Evolutionary conservation across 2,797 vertebrate genomes (phyloP), one percentile per base, ranked within the genome.

Genomic region (Anolis apletophallus): DNA sequence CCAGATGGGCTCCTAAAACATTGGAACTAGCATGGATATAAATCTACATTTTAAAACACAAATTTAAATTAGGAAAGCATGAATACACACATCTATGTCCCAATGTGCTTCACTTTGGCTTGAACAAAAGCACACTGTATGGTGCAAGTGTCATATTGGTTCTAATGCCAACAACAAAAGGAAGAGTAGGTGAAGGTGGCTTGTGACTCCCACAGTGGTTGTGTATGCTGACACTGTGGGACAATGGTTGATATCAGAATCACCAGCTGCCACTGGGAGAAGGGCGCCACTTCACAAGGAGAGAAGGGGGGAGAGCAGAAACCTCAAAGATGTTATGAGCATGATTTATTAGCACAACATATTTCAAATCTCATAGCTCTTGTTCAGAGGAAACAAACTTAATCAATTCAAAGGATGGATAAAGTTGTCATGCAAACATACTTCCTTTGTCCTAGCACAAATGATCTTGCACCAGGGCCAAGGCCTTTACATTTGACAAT

Each of bases 291-390:
- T 73, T 13, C 72, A 46, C 40, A 73, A 73, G 12, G 11, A 73
- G 72, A 23, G 72, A 26, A 26, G 21, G 36, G 11, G 72, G 32
- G 36, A 21, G 72, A 3, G 23, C 40, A 11, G 40, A 11, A 46
- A 40, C 21, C n/a, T 23, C 71, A 73, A 46, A 73, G 34, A 73
- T 73, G 71, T 73, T 73, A 10, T 46, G 21, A 46, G 72, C 36
- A 73, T 73, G 72, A 73, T 73, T 73, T 73, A 73, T 73, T 73
- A 46, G 72, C 19, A 46, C 72, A 73, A 21, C 32, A 73, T 16
- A 73, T 73, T 73, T 73, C 21, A 73, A 73, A 73, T 73, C 72
- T 46, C 72, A 73, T 73, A 40, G 36, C 72, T 73, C 72, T 73
- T 73, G 72, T 73, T 73, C 72, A 73, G 72, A 21, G 72, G 72